These are phyloP conservation scores for Dendropsophus ebraccatus DNA, from an alignment of 2,113 vertebrate genomes.

Conservation along the genomic window DNA sequence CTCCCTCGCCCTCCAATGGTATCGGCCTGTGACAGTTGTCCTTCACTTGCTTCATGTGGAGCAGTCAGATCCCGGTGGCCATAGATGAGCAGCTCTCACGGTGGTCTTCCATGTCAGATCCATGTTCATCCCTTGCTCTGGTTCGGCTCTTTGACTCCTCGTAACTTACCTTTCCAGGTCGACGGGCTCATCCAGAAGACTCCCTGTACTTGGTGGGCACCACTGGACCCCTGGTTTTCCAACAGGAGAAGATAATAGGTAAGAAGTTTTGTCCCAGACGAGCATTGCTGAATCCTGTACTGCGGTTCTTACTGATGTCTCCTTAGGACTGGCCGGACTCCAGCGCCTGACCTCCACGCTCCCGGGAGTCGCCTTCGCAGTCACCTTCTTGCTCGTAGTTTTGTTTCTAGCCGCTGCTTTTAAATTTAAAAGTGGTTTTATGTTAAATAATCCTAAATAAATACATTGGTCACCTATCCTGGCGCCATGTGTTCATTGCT, in stretches of 20 bases:
- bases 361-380: background rate
- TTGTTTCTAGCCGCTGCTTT: background rate
- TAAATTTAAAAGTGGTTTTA: background rate
- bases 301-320: background rate
- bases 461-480: background rate
- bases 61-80: too few relatives aligned
- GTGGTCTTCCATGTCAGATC: too few relatives aligned
- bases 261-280: background rate
- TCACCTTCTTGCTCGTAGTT: background rate
- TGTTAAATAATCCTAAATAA: background rate
- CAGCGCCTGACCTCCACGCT: background rate
- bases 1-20: too few relatives aligned
- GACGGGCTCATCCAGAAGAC: background rate
- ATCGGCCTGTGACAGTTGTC: too few relatives aligned
- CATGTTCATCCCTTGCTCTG: too few relatives aligned
- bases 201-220: constrained; percentile 1
- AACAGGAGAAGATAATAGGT: background rate
- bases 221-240: constrained; percentile 16
- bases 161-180: background rate
- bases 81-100: too few relatives aligned
- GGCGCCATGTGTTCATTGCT: background rate
- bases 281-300: too few relatives aligned
- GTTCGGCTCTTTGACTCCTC: too few relatives aligned
- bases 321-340: background rate
- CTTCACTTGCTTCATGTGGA: too few relatives aligned